A percentile compares a stretch with the other conserved stretches of the same genome.
Conservation (phyloP, 2,888 invertebrate species). For the Hypomecis punctinalis region DNA sequence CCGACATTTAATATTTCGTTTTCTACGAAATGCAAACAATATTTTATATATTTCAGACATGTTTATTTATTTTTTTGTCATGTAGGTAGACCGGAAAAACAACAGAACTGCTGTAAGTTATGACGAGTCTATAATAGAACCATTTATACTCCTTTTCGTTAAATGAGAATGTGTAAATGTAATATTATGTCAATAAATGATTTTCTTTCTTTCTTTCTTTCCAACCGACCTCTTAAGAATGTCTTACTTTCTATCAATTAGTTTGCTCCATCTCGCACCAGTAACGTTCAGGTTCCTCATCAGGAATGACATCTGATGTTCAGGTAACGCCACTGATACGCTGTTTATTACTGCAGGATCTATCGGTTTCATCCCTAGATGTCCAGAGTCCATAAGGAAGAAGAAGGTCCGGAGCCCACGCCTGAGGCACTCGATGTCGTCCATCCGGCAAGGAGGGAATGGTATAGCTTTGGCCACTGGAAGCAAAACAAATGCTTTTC, state of each 20-base stretch:
- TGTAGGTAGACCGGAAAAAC: too few species aligned
- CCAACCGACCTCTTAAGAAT: too few species aligned
- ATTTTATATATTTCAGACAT: too few species aligned
- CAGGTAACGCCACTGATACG: constrained; percentile 66
- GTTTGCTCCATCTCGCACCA: constrained; percentile 74
- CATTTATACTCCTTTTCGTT: too few species aligned
- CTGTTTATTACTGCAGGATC: constrained; percentile 72
- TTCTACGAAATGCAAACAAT: too few species aligned
- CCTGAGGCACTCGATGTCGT: constrained; percentile 71
- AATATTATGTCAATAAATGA: too few species aligned
- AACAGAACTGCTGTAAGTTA: too few species aligned
- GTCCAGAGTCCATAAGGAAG: constrained; percentile 71
- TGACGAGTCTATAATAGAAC: too few species aligned
- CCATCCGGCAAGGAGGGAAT: constrained; percentile 71
- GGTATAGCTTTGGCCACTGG: constrained; percentile 64
- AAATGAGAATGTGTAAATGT: too few species aligned
- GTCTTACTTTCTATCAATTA: constrained; percentile 71
- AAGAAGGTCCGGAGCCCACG: constrained; percentile 75
- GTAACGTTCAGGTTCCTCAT: constrained; percentile 74
- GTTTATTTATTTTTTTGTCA: too few species aligned
- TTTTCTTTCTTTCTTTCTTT: too few species aligned
- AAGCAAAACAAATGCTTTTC: constrained; percentile 24
- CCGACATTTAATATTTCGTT: too few species aligned
- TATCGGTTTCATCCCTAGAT: constrained; percentile 70
- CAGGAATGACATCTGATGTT: constrained; percentile 67